phyloP scores from a whole-genome alignment of 2,888 invertebrate species.

The Sesamia inferens region DNA sequence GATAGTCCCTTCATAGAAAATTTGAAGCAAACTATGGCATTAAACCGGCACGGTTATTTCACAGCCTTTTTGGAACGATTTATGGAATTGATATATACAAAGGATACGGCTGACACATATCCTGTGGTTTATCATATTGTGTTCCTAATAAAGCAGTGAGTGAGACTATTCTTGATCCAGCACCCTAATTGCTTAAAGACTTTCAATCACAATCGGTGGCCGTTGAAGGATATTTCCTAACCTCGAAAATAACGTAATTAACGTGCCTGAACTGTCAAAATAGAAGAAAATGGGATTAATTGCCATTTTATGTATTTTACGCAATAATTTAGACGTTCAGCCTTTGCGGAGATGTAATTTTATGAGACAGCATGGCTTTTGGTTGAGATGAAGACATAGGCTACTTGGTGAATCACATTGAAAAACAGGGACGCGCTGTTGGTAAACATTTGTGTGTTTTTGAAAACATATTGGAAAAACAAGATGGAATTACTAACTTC shows the following conservation, averaged over 20 bases:
- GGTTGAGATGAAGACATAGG: neutral
- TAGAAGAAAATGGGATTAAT: neutral
- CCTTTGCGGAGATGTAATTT: neutral
- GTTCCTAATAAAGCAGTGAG: neutral
- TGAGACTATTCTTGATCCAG: neutral
- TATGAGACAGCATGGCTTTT: neutral
- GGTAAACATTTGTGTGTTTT: neutral
- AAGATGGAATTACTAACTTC: too few relatives aligned
- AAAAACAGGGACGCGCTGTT: neutral
- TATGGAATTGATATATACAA: slow-evolving; percentile 4
- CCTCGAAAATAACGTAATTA: neutral
- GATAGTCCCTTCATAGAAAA: neutral
- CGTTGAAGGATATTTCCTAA: neutral
- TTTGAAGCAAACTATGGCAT: neutral
- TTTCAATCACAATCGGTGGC: neutral
- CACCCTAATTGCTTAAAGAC: neutral
- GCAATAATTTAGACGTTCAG: neutral
- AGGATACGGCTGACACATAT: neutral
- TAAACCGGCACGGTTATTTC: slow-evolving; percentile 3
- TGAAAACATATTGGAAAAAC: neutral
- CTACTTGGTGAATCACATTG: neutral
- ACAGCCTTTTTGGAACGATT: neutral
- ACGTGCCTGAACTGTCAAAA: neutral
- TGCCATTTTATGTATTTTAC: neutral
- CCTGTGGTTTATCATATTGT: neutral